Evolutionary conservation across 2,797 vertebrate genomes (phyloP).

Genomic region (Graptemys geographica): DNA sequence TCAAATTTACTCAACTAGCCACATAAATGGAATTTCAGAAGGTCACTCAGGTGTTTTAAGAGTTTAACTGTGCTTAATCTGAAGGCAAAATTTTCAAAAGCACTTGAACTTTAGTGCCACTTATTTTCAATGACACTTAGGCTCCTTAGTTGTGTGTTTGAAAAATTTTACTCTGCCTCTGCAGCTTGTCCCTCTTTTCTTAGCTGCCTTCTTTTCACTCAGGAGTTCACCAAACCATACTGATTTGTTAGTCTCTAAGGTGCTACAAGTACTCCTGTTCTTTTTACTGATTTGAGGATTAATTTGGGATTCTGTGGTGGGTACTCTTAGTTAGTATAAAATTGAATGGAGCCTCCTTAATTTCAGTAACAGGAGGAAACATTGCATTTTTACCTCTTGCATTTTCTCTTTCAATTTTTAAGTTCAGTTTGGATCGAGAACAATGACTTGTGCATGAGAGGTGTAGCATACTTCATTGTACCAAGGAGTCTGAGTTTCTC

Average conservation of each 20-base stretch:
- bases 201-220: background rate
- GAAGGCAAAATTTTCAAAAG: background rate
- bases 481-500: background rate
- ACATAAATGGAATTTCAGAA: background rate
- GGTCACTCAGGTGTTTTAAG: background rate
- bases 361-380: background rate
- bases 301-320: background rate
- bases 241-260: background rate
- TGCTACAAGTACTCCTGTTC: too few relatives aligned
- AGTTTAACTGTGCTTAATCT: background rate
- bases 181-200: fast-evolving
- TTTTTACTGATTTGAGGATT: background rate
- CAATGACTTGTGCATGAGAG: background rate
- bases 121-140: background rate
- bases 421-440: background rate
- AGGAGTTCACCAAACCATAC: background rate
- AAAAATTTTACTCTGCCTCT: background rate
- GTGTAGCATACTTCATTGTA: background rate
- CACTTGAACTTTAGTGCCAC: background rate
- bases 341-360: background rate
- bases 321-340: background rate
- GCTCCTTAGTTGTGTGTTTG: background rate
- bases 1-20: fast-evolving
- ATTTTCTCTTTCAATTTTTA: background rate
- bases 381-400: background rate